Evolutionary conservation across 2,888 invertebrate genomes (phyloP), one percentile per base, ranked within the genome.

Genomic region (Oasisia sp.): DNA sequence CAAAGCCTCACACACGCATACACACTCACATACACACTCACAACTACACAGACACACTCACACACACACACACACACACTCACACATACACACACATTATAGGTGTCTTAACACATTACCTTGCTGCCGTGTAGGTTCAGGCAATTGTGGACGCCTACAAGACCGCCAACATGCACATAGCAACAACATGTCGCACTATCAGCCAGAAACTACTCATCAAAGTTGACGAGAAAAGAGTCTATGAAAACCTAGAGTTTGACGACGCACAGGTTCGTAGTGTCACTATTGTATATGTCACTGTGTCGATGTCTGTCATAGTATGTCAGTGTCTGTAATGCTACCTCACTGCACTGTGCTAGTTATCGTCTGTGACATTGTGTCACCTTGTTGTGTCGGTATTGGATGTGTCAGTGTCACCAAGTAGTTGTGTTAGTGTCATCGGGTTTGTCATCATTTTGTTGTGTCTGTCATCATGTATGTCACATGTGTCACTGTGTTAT

Each of bases 61-160:
- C 74, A 74, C 19, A 74, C 27, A 74, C 74, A 19, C 19, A 19
- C 50, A 50, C 50, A 74, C 19, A 74, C 74, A 74, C 19, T 27
- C 27, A 74, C 27, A 74, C 27, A 74, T 27, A 74, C 19, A 74
- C 27, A 74, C 74, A 19, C 19, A 27, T 74, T 74, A 19, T 74
- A 19, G 19, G 14, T 27, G 7, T 14, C 14, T 19, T 1, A 74
- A 19, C 74, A 27, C 19, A 27, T 7, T 1, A 27, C 3, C 27
- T 3, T 74, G 74, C 14, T 74, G 74, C 38, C 27, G 32, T 93
- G 90, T 91, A 95, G 94, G 95, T 95, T 90, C 96, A 98, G 97
- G 97, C 97, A 93, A 98, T 98, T 94, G 97, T 98, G 9, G 98
- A 98, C 92, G 97, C 98, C 32, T 99, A 98, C 96, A 98, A 99